Evolutionary conservation across 2,888 invertebrate genomes (phyloP).

Genomic region (Drosophila limbata): DNA sequence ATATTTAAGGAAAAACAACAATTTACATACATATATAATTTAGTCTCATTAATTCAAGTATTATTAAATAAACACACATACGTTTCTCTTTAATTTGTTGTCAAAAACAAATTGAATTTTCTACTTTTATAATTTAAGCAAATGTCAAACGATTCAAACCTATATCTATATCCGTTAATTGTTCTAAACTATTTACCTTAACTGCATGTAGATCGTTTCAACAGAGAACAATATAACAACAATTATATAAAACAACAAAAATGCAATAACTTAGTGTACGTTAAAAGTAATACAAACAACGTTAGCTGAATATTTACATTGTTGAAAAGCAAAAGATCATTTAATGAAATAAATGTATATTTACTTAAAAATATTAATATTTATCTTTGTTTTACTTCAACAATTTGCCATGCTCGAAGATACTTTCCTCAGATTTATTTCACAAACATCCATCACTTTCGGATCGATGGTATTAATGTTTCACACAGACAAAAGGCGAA

Average conservation of each 20-base stretch:
- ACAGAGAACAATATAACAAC: constrained; percentile 40
- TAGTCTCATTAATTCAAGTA: constrained; percentile 64
- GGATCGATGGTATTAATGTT: not conserved
- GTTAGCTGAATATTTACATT: constrained; percentile 77
- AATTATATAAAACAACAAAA: constrained; percentile 32
- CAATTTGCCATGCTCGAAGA: too few species aligned
- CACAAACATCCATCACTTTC: not conserved
- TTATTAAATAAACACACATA: constrained; percentile 33
- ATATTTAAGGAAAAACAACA: constrained; percentile 42
- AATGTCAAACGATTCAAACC: constrained; percentile 33
- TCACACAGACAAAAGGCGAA: not conserved
- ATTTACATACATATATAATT: constrained; percentile 24
- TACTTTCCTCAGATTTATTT: not conserved
- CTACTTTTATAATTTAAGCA: constrained; percentile 61
- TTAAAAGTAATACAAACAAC: constrained; percentile 40
- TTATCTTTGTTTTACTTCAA: not conserved
- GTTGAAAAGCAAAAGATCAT: constrained; percentile 71
- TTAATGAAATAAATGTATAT: constrained; percentile 78
- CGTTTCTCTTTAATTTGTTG: constrained; percentile 52
- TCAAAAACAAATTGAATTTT: constrained; percentile 47
- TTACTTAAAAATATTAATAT: constrained; percentile 53
- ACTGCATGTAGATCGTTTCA: constrained; percentile 55
- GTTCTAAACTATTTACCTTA: constrained; percentile 66
- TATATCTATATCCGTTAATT: constrained; percentile 55
- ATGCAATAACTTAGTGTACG: constrained; percentile 54